phyloP scores from a whole-genome alignment of 2,888 invertebrate species.

The Pemphredon lugubris region DNA sequence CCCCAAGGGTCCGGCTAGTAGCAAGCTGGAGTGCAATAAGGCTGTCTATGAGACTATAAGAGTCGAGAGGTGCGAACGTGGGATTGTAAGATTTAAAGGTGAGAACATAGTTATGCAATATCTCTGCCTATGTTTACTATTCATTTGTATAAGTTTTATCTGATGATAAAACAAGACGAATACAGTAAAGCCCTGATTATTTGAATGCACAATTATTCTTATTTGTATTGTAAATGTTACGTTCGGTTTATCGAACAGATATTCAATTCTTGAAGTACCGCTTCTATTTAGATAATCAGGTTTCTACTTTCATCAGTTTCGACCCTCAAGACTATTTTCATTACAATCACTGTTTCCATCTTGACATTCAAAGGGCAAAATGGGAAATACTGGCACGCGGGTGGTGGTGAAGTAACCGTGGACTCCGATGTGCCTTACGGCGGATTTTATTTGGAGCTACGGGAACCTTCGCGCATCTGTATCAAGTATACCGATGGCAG shows the following conservation, averaged over 20 bases:
- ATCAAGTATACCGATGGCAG: slow-evolving; percentile 90
- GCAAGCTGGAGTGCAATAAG: slow-evolving; percentile 96
- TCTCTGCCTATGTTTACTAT: no score
- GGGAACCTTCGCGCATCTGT: slow-evolving; percentile 95
- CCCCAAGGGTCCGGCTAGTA: slow-evolving; percentile 89
- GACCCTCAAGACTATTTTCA: no score
- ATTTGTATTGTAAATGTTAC: no score
- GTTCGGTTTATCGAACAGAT: no score
- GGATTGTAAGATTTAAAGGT: slow-evolving; percentile 96
- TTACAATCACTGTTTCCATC: no score
- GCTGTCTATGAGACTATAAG: slow-evolving; percentile 96
- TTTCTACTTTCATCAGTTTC: no score
- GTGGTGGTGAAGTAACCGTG: slow-evolving; percentile 92
- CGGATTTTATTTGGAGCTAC: slow-evolving; percentile 95
- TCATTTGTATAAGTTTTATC: no score
- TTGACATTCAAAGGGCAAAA: slow-evolving; percentile 96
- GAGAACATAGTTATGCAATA: slow-evolving; percentile 50
- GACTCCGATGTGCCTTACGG: slow-evolving; percentile 93
- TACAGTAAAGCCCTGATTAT: no score
- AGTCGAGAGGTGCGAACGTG: slow-evolving; percentile 94
- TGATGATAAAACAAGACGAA: no score
- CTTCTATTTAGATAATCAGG: no score
- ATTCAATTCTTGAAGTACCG: no score
- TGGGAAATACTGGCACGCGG: slow-evolving; percentile 96
- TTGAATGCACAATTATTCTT: no score